Base-by-base conservation (phyloP, 2,888 invertebrate species). In the Drosophila formosana region DNA sequence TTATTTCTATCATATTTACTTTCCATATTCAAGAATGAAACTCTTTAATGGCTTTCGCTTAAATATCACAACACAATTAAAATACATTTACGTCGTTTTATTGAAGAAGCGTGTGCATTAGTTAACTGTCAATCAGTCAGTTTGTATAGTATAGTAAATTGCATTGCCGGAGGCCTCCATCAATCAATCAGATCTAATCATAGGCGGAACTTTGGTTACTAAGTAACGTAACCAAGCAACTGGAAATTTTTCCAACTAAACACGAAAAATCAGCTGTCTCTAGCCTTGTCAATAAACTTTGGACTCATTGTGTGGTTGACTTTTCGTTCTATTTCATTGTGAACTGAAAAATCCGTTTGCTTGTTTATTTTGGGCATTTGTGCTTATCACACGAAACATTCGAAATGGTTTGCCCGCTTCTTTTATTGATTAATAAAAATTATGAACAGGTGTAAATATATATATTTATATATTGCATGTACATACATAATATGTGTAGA, bases 361-460 rank as follows among this genome's bases (percentile, higher is more conserved):
- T 37, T 65, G 51, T 74, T 76, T 72, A 63, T 70, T 77, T 69
- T 55, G 37, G 55, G 51, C 28, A 55, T 71, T 65, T 63, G 25
- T n/a, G 52, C 72, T 85, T 83, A 74, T 72, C 55, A 37, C 26
- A 37, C 3, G 34, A 62, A 58, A 53, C 34, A 41, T 55, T 64
- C 1, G 39, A 61, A 60, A 52, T 39, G 26, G 39, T 66, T 66
- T 58, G 60, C 41, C 55, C 56, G 39, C 9, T 47, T n/a, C 39
- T 47, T 82, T 85, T 83, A 83, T 88, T 88, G 83, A 77, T 77
- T 83, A 82, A 85, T 87, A 79, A 87, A 76, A 70, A 52, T 60
- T 52, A 56, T 55, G 53, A 57, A 61, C 51, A 39, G 26, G 37
- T 39, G 50, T 37, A n/a, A n/a, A 34, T 23, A 34, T 18, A 18